Evolutionary conservation across 2,797 vertebrate genomes (phyloP), one percentile per base, ranked within the genome.

Genomic region (Gymnoscopelus microlampas): DNA sequence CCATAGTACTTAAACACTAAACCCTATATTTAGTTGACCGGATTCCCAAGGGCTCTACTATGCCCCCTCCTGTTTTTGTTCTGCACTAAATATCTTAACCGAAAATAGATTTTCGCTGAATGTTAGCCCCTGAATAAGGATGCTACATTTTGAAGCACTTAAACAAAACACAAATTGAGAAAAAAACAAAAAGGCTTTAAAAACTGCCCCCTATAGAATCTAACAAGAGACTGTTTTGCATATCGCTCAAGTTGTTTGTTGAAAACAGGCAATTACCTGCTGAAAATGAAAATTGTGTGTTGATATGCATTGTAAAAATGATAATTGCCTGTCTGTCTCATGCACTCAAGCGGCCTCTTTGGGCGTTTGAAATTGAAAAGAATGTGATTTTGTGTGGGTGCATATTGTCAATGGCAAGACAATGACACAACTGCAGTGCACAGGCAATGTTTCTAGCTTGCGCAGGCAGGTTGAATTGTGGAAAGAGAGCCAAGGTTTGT

Each of bases 291-390:
- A 4, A 62, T 9, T 5, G 39, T 15, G 35, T 49, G 5, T 62
- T 47, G 11, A 14, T 58, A 26, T 53, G 53, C 32, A 26, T n/a
- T 53, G 63, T n/a, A 48, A 32, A 81, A 71, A 69, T 58, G 23
- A 47, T 84, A 70, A 83, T 76, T 50, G 78, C 78, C 70, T 67
- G 78, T 80, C 70, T 67, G 73, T 56, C 80, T 74, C 72, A 60
- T 71, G 66, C 77, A 56, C 60, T 66, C 53, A 53, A 63, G 57
- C 60, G 59, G 61, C 61, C 63, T 69, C 59, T 79, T 76, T 78
- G 39, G 39, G 81, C 76, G 64, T 71, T 74, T 62, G 39, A 57
- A 60, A 64, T 61, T 68, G 53, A 71, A 64, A 63, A 66, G 58
- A 71, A 79, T 73, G 59, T 55, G 64, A 66, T 64, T 60, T 51